Conservation (phyloP, 2,797 vertebrate species). For the Avahi laniger region DNA sequence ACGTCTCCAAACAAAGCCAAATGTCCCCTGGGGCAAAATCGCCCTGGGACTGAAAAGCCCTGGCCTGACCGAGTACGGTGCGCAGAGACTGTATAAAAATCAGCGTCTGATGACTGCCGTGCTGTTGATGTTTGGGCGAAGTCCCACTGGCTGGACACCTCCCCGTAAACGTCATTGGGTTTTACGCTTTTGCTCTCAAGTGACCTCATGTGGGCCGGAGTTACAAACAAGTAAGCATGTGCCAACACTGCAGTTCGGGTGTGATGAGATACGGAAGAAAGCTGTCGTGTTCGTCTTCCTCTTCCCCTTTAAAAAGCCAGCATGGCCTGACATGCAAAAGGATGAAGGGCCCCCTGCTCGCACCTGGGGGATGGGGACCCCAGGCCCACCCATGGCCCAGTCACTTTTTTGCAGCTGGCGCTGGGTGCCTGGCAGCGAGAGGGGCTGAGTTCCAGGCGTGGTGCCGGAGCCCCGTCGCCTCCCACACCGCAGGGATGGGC, state of each 20-base stretch:
- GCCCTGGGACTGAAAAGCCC: background rate
- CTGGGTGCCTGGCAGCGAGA: accelerated
- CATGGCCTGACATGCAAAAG: too few species aligned
- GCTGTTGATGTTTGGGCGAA: too few species aligned
- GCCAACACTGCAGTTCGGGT: background rate
- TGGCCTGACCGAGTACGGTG: background rate
- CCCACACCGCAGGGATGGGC: background rate
- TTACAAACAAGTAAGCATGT: background rate
- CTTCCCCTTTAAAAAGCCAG: background rate
- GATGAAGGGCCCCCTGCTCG: accelerated
- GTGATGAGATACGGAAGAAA: background rate
- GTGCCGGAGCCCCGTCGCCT: accelerated
- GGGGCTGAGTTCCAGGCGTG: background rate
- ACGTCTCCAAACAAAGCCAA: background rate
- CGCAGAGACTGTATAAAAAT: too few species aligned
- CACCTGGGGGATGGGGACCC: background rate
- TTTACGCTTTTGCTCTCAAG: background rate
- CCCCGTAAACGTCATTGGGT: background rate
- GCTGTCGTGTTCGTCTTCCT: accelerated
- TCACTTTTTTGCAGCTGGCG: background rate
- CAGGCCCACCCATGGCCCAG: accelerated
- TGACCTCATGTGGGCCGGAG: background rate
- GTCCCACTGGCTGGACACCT: background rate
- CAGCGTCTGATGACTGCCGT: background rate
- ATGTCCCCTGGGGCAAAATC: background rate